Conservation (phyloP, 2,797 vertebrate genomes). For the Babyrousa celebensis region DNA sequence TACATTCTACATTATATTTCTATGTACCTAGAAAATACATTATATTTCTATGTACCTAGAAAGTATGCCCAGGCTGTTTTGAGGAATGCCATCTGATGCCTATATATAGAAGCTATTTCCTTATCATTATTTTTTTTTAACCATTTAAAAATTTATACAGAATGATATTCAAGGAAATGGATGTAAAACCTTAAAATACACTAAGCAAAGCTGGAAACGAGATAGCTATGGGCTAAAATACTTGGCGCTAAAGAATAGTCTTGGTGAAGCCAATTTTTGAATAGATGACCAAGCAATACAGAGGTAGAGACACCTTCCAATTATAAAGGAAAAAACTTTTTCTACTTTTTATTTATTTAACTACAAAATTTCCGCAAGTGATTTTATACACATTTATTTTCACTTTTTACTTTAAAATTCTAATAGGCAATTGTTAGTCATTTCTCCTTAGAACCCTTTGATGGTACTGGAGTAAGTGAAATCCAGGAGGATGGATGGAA, state of each 20-base stretch:
- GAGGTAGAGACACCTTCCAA: not conserved
- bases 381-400: not conserved
- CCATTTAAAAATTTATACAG: not conserved
- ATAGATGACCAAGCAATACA: not conserved
- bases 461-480: not conserved
- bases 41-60: not conserved
- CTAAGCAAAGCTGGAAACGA: not conserved
- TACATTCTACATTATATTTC: no score
- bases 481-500: not conserved
- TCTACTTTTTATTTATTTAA: not conserved
- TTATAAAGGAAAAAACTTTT: not conserved
- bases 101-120: not conserved
- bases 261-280: not conserved
- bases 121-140: not conserved
- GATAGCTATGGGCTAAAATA: not conserved
- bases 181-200: not conserved
- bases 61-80: not conserved
- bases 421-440: not conserved
- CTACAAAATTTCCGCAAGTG: not conserved
- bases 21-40: not conserved
- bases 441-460: not conserved
- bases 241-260: not conserved
- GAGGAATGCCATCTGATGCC: not conserved
- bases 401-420: constrained; percentile 33
- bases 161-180: constrained; percentile 23